Conservation (phyloP, 2,797 vertebrate genomes). For the Xerus rutilus region DNA sequence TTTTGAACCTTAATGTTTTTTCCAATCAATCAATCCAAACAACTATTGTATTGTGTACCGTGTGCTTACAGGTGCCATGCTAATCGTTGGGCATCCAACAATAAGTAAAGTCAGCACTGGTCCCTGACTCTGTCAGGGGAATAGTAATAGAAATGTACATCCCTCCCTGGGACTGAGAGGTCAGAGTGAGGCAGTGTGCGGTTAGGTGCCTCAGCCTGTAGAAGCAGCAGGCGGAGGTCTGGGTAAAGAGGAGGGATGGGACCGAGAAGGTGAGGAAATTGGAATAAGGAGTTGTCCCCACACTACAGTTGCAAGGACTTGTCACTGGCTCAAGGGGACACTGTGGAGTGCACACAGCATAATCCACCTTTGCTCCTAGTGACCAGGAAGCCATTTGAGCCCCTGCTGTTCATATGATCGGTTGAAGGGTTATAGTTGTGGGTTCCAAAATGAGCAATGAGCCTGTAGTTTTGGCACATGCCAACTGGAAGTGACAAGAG, state of each 20-base stretch:
- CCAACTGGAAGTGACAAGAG: neutral
- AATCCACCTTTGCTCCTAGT: neutral
- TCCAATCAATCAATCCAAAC: neutral
- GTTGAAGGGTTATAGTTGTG: neutral
- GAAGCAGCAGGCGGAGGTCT: neutral
- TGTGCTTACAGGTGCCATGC: neutral
- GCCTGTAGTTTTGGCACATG: neutral
- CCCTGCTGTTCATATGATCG: neutral
- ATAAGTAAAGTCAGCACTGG: neutral
- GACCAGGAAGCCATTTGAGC: neutral
- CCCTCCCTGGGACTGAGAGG: neutral
- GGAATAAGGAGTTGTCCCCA: neutral
- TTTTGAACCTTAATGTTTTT: neutral
- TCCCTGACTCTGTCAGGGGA: neutral
- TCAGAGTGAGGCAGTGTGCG: neutral
- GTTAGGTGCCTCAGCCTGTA: neutral
- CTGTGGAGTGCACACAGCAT: neutral
- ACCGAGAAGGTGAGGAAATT: neutral
- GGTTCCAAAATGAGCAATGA: neutral
- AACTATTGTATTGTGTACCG: neutral
- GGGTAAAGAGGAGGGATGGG: neutral
- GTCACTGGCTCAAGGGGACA: neutral
- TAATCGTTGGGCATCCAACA: neutral
- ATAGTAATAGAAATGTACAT: neutral
- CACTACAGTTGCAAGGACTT: neutral